Evolutionary conservation across 2,888 invertebrate genomes (phyloP).

Genomic region (Meghimatium bilineatum): DNA sequence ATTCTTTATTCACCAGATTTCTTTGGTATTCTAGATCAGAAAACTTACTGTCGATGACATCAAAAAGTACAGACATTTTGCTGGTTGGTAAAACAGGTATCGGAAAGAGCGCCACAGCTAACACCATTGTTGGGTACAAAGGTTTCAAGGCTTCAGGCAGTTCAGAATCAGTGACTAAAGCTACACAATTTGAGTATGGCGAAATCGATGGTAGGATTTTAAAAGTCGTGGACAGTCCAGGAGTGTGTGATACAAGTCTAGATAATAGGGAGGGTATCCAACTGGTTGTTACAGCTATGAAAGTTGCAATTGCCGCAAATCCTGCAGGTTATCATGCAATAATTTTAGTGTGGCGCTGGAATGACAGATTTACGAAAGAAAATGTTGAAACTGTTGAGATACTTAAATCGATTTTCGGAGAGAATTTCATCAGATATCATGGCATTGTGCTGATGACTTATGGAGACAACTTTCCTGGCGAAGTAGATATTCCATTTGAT

Average conservation of each 20-base stretch:
- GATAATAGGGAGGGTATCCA: neutral
- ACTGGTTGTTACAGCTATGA: constrained; percentile 22
- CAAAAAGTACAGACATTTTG: neutral
- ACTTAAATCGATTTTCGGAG: constrained; percentile 9
- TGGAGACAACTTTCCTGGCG: neutral
- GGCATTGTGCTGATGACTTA: constrained; percentile 10
- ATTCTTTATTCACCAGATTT: too few relatives aligned
- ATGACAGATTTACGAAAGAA: constrained; percentile 10
- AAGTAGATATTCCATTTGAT: neutral
- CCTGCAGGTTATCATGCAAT: neutral
- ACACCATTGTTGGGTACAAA: constrained; percentile 7
- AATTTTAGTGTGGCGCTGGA: neutral
- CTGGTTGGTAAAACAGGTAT: constrained; percentile 14
- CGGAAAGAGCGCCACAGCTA: constrained; percentile 9
- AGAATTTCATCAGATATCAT: neutral
- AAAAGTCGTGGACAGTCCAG: constrained; percentile 35
- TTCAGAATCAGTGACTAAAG: neutral
- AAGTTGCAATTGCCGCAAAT: neutral
- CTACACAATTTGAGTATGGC: neutral
- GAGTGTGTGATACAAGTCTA: constrained; percentile 1
- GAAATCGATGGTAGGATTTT: neutral
- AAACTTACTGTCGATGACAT: neutral
- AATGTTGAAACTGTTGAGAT: neutral
- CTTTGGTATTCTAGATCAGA: too few relatives aligned
- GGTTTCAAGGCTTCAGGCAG: neutral